Evolutionary conservation across 2,113 vertebrate species (phyloP), one percentile per base, ranked within the genome.

Genomic region (Sardina pilchardus): DNA sequence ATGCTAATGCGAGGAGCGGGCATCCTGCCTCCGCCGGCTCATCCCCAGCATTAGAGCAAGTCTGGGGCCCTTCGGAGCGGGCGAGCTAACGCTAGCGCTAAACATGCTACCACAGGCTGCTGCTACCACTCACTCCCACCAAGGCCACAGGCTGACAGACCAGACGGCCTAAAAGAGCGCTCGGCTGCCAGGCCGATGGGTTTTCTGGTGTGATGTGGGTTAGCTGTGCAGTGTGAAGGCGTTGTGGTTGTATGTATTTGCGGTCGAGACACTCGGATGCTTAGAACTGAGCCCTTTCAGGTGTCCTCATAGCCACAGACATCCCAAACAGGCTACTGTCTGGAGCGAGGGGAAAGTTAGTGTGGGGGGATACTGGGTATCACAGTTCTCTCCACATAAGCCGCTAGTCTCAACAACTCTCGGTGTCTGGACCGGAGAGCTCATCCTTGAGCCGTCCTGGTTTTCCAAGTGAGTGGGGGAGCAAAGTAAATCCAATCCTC

Each of bases 1-100:
- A 92, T 91, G 86, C 91, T 92, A 91, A 93, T 91, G 89, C 89
- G 85, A 85, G 83, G 86, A 89, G 67, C 90, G 85, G 88, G 88
- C 91, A 87, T 84, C 82, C 83, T 87, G 89, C 91, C 91, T 85
- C 89, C 89, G 89, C 84, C 87, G 47, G 82, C 88, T 45, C 44
- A 82, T 47, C 82, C 82, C 86, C 84, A 81, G 88, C 88, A 93
- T 93, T 92, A 89, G 86, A 88, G 75, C 82, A 86, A 81, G n/a
- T 4, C 44, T 78, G 14, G 71, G 53, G 71, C 30, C 71, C 30
- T 30, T 75, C 30, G 4, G 71, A 36, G 30, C 59, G 59, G 59
- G 24, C 2, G n/a, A 12, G 63, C 63, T 67, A 67, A 67, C 26
- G 63, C 63, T 67, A 59, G 5, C 7, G 56, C 56, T 24, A n/a